Base-by-base conservation (phyloP, 2,113 vertebrate species). In the Amblyornis subalaris region DNA sequence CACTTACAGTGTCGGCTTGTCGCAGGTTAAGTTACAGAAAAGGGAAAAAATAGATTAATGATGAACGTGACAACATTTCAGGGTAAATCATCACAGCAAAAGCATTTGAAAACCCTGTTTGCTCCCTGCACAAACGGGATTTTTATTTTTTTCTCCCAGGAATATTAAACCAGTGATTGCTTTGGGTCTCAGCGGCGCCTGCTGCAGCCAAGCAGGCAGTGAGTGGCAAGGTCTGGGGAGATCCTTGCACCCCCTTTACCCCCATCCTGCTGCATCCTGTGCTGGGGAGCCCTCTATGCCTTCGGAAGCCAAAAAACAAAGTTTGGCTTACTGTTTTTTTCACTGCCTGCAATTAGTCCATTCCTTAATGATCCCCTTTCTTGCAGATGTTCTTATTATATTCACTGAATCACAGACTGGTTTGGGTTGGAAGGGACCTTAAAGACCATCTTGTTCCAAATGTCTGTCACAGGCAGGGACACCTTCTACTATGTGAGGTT, bases 21-120 rank as follows among this genome's bases (percentile, higher is more conserved):
- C 28, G 5, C 72, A 90, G 93, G 88, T 95, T 95, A 94, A 93
- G 82, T 91, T 95, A 61, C 91, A 86, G 88, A 89, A 90, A 72
- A 75, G 81, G 85, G 92, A 50, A 60, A 76, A 95, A 95, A 84
- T 73, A 91, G 95, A 95, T 95, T 88, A 93, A 93, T 80, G 91
- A 78, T 67, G 93, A 94, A 91, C 44, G 15, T 95, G 94, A 96
- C 95, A 96, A 90, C 90, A 45, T 93, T 48, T 55, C 90, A 81
- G 91, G 75, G 91, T 61, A 84, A 88, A 89, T 93, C 85, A 80
- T 71, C 58, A 24, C 85, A 48, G 82, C 0, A 0, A 64, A 90
- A 93, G 89, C 84, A 77, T 94, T 85, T 64, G 80, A 60, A 67
- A 92, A 89, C 57, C 86, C 75, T 3, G 6, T 25, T 6, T 4